Evolutionary conservation across 2,113 vertebrate genomes (phyloP).

Genomic region (Heteronetta atricapilla): DNA sequence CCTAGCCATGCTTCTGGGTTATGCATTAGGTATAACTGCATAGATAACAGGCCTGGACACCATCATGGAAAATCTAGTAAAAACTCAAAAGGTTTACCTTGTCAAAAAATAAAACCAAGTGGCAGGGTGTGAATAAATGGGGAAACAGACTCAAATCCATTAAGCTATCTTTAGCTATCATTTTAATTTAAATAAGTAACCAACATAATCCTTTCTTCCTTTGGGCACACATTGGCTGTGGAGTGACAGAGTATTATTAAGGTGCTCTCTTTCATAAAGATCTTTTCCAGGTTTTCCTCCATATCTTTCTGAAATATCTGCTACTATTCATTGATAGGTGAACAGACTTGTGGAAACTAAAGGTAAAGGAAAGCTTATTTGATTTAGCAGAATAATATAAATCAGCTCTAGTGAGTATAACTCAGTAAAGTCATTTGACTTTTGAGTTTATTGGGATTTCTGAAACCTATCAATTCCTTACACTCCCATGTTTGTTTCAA

Average conservation of each 20-base stretch:
- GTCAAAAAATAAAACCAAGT: background rate
- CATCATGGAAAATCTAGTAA: background rate
- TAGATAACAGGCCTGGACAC: background rate
- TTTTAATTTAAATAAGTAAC: background rate
- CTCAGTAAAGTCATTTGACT: background rate
- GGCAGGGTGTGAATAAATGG: background rate
- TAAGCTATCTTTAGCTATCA: fast-evolving
- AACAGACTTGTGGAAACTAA: background rate
- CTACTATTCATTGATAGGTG: background rate
- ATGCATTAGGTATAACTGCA: background rate
- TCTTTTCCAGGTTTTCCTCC: background rate
- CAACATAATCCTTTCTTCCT: background rate
- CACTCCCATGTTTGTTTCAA: background rate
- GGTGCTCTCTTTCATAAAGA: background rate
- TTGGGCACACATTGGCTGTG: background rate
- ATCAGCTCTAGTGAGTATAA: background rate
- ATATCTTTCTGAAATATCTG: background rate
- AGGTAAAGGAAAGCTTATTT: background rate
- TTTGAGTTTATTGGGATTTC: background rate
- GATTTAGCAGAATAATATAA: background rate
- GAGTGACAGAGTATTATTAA: background rate
- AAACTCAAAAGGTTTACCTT: background rate
- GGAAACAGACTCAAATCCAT: background rate
- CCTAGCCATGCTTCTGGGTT: background rate
- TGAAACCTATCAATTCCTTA: background rate